Conservation (phyloP, 2,888 invertebrate species). For the Andrena minutula region DNA sequence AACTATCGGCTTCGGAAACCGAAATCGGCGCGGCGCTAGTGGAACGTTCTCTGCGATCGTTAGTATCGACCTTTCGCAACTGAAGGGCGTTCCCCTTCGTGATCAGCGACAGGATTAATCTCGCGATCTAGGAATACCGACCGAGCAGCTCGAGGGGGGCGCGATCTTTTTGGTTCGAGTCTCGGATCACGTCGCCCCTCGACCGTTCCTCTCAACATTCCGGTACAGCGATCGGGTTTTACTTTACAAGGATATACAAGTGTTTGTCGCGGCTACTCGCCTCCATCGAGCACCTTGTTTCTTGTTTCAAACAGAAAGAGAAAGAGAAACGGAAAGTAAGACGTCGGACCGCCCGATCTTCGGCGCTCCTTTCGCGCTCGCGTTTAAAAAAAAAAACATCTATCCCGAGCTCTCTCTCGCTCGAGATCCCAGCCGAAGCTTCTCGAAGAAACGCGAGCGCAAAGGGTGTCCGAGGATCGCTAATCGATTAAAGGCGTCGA, state of each 20-base stretch:
- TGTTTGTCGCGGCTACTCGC: constrained; percentile 32
- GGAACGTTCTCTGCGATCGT: background rate
- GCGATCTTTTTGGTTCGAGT: background rate
- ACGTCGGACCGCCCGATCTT: constrained; percentile 33
- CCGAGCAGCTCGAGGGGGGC: background rate
- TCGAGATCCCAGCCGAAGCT: no score
- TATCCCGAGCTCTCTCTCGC: no score
- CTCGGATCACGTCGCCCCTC: background rate
- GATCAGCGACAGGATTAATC: constrained; percentile 36
- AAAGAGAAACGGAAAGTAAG: constrained; percentile 9
- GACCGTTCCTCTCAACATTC: constrained; percentile 2
- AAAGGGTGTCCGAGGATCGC: constrained; percentile 32
- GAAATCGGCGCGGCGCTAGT: background rate
- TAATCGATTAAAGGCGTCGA: constrained; percentile 45
- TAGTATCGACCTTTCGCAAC: constrained; percentile 13
- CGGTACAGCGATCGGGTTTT: constrained; percentile 31
- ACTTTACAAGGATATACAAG: constrained; percentile 61
- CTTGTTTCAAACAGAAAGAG: background rate
- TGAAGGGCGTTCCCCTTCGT: background rate
- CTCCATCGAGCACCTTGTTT: constrained; percentile 19
- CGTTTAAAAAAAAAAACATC: background rate
- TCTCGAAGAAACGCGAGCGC: background rate
- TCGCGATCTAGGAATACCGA: constrained; percentile 32
- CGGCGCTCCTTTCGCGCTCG: constrained; percentile 2
- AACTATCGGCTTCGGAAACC: background rate